Conservation (phyloP, 2,113 vertebrate species). For the Vulpes ferrilata region DNA sequence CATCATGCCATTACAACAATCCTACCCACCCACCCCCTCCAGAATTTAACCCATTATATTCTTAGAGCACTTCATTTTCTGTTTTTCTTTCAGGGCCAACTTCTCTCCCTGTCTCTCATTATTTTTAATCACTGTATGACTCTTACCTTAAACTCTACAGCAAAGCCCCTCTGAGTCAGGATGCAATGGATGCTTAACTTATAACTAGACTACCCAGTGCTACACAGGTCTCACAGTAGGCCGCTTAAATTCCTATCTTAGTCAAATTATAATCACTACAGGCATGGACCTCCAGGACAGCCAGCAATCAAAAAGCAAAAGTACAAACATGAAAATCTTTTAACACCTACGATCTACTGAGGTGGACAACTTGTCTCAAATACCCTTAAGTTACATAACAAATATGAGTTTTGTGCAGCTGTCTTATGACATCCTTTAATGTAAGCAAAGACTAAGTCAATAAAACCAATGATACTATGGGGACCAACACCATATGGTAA, state of each 20-base stretch:
- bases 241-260: not conserved
- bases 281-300: not conserved
- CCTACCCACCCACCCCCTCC: not conserved
- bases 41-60: not conserved
- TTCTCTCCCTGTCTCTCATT: not conserved
- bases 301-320: slow-evolving; percentile 35
- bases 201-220: not conserved
- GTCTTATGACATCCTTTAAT: not conserved
- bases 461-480: not conserved
- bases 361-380: not conserved
- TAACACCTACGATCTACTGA: not conserved
- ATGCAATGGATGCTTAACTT: not conserved
- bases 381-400: not conserved
- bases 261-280: slow-evolving; percentile 9
- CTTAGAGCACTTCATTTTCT: not conserved
- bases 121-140: not conserved
- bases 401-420: not conserved
- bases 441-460: not conserved
- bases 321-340: not conserved
- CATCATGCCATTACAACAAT: not conserved
- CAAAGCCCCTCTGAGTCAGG: not conserved
- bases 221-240: not conserved
- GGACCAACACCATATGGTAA: not conserved
- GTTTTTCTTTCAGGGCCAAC: not conserved
- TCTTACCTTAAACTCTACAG: not conserved